phyloP scores from a whole-genome alignment of 2,888 invertebrate species.

The Dendrolimus pini region DNA sequence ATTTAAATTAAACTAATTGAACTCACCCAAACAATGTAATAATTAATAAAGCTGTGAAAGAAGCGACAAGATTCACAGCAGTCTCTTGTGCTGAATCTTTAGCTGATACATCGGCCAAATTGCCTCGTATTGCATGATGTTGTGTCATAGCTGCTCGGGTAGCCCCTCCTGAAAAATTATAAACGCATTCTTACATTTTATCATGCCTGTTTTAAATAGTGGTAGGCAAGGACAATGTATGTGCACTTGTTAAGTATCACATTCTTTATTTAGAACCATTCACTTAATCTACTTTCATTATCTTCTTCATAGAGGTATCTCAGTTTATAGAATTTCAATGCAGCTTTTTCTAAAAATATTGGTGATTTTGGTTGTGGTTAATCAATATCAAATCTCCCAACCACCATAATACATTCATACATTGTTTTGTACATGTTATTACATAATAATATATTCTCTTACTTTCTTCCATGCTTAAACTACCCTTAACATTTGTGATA shows the following conservation, averaged over 20 bases:
- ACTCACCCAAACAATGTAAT: constrained; percentile 79
- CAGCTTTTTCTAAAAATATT: no score
- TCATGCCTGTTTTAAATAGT: neutral
- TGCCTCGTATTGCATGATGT: constrained; percentile 93
- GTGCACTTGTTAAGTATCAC: neutral
- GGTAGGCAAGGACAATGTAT: neutral
- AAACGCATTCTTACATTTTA: neutral
- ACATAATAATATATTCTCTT: no score
- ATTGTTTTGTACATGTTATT: no score
- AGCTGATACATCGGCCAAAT: constrained; percentile 94
- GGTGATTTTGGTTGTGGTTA: no score
- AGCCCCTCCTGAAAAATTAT: constrained; percentile 81
- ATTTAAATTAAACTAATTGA: constrained; percentile 10
- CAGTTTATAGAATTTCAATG: no score
- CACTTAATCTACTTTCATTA: no score
- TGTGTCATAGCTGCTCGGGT: constrained; percentile 95
- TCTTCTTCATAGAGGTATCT: no score
- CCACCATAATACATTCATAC: no score
- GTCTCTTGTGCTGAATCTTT: constrained; percentile 99
- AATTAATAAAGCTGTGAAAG: constrained; percentile 85
- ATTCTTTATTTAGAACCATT: no score
- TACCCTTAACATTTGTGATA: no score
- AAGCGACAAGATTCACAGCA: constrained; percentile 92
- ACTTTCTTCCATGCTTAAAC: no score
- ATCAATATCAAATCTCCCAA: no score